Conservation (phyloP, 2,888 invertebrate species). For the Ferdinandea cuprea region DNA sequence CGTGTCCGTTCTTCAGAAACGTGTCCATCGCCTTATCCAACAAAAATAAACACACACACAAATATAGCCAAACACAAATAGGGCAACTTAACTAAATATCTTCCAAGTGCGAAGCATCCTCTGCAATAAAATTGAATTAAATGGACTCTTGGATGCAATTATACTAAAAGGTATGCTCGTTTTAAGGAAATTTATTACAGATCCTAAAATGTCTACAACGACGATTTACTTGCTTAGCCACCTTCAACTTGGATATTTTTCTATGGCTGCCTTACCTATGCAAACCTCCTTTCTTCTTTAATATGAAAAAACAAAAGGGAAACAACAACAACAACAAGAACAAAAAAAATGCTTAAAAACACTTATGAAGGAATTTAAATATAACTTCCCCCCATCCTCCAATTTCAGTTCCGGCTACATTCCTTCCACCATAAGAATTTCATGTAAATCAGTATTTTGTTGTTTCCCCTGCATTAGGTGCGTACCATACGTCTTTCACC, state of each 20-base stretch:
- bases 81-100: constrained; percentile 58
- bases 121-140: constrained; percentile 74
- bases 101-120: constrained; percentile 63
- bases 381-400: constrained; percentile 3
- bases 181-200: constrained; percentile 69
- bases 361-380: constrained; percentile 73
- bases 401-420: not conserved
- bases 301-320: constrained; percentile 9
- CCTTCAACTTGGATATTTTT: constrained; percentile 36
- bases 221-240: constrained; percentile 63
- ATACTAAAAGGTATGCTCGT: constrained; percentile 74
- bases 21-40: constrained; percentile 20
- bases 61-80: constrained; percentile 32
- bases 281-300: not conserved
- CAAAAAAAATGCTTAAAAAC: constrained; percentile 59
- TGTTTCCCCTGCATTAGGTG: constrained; percentile 38
- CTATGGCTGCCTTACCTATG: not conserved
- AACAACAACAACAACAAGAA: constrained; percentile 9
- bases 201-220: constrained; percentile 67
- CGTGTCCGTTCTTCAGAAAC: constrained; percentile 51
- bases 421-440: constrained; percentile 1
- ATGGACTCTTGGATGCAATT: constrained; percentile 74
- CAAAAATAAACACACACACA: constrained; percentile 6
- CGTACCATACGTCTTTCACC: constrained; percentile 33
- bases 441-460: constrained; percentile 48